Evolutionary conservation across 2,888 invertebrate genomes (phyloP), one percentile per base, ranked within the genome.

Genomic region (Lobophora halterata): DNA sequence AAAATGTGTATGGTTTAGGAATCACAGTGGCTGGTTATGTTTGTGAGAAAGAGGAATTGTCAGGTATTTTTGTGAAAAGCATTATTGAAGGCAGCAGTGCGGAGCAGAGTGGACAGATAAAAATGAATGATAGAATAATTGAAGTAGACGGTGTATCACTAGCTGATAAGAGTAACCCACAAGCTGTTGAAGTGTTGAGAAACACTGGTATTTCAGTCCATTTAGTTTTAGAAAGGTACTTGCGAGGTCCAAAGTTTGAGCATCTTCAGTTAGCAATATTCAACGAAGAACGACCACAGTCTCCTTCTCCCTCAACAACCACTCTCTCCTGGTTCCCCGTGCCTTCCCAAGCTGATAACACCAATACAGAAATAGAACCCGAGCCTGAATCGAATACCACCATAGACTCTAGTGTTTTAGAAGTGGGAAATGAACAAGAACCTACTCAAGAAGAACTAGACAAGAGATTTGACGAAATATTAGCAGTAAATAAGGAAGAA

Each of bases 21-120:
- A 97, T 98, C 58, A 98, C 98, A 2, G 97, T 98, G 32, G 98
- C 98, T 2, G 98, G 98, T 26, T 98, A 98, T 82, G 97, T 98
- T 20, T 97, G 98, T 80, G 97, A 97, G 77, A 97, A 97, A 85
- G 99, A 99, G 85, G 99, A 99, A 79, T 90, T 99, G 31, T 98
- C 97, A n/a, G 99, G 99, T 3, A 98, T 99, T 66, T 99, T 99
- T 88, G 98, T 99, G 8, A 98, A 99, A 81, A 98, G 98, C 74
- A 96, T 99, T 58, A 97, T 97, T 65, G 95, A 96, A 71, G 97
- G 97, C 32, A 98, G 98, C 79, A 97, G 98, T 34, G 99, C 99
- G 0, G 97, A 97, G 72, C 87, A 95, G 61, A 97, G 97, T 72
- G 93, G 94, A 35, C 92, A 93, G 79, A 97, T 99, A 64, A 93